Conservation (phyloP, 2,113 vertebrate species). For the Pluvialis apricaria region DNA sequence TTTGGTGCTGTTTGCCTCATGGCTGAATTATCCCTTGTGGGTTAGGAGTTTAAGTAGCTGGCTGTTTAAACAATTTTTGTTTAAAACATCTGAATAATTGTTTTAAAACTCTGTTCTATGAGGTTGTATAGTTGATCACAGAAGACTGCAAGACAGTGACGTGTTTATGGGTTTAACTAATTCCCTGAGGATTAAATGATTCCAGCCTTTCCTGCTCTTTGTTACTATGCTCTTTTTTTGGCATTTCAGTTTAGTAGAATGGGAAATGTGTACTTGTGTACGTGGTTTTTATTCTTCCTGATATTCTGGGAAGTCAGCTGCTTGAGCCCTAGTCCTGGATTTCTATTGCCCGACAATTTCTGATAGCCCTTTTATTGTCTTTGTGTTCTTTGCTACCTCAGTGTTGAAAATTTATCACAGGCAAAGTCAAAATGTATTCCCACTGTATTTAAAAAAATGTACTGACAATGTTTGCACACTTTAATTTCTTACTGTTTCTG, state of each 20-base stretch:
- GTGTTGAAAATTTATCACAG: not conserved
- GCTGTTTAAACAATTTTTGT: not conserved
- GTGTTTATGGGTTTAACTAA: not conserved
- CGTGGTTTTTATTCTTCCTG: not conserved
- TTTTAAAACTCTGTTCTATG: not conserved
- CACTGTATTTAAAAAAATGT: not conserved
- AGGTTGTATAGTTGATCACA: not conserved
- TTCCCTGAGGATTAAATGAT: not conserved
- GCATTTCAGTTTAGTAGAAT: not conserved
- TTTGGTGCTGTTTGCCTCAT: not conserved
- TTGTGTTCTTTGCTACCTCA: not conserved
- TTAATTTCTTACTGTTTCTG: not conserved
- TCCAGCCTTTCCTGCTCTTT: not conserved
- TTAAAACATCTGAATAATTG: not conserved
- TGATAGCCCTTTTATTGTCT: not conserved
- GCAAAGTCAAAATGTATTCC: not conserved
- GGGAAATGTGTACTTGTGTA: not conserved
- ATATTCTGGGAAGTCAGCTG: not conserved
- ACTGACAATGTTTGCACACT: not conserved
- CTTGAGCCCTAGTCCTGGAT: not conserved
- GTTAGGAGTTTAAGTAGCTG: not conserved
- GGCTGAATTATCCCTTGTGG: not conserved
- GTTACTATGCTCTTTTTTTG: not conserved
- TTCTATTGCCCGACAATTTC: not conserved
- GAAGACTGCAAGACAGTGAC: not conserved